Conservation (phyloP, 2,113 vertebrate species). For the Gallinago paraguaiae region DNA sequence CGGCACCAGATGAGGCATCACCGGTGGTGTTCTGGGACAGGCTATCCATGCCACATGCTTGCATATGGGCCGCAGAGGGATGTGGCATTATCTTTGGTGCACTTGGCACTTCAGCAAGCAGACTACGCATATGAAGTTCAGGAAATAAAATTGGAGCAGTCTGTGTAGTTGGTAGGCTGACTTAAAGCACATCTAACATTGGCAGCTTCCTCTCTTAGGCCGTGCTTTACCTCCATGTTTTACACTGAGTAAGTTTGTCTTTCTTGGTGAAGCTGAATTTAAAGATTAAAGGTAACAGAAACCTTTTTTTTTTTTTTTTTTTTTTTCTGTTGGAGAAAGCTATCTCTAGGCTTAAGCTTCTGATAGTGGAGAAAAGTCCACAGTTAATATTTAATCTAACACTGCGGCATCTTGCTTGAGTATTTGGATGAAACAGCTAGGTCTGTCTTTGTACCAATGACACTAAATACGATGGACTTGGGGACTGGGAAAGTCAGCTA, state of each 20-base stretch:
- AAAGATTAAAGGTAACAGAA: not conserved
- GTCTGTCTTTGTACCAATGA: not conserved
- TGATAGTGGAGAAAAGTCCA: not conserved
- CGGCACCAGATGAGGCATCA: not conserved
- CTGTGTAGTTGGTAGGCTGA: not conserved
- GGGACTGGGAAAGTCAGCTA: not conserved
- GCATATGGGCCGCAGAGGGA: not conserved
- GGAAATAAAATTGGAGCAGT: not conserved
- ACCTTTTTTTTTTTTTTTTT: not conserved
- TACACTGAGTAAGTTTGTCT: not conserved
- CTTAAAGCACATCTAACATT: not conserved
- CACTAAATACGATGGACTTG: not conserved
- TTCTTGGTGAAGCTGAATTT: not conserved
- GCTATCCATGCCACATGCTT: not conserved
- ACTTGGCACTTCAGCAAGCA: not conserved
- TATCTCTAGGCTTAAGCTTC: not conserved
- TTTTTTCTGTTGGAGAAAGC: not conserved
- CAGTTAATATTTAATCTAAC: not conserved
- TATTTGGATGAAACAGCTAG: not conserved
- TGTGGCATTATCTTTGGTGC: not conserved
- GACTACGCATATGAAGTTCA: rapidly evolving
- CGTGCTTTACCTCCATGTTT: not conserved
- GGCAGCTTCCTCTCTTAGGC: not conserved
- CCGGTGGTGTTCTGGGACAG: not conserved
- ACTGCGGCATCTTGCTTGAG: not conserved